Base-by-base conservation (phyloP, 2,888 invertebrate species). In the Diarsia mendica region DNA sequence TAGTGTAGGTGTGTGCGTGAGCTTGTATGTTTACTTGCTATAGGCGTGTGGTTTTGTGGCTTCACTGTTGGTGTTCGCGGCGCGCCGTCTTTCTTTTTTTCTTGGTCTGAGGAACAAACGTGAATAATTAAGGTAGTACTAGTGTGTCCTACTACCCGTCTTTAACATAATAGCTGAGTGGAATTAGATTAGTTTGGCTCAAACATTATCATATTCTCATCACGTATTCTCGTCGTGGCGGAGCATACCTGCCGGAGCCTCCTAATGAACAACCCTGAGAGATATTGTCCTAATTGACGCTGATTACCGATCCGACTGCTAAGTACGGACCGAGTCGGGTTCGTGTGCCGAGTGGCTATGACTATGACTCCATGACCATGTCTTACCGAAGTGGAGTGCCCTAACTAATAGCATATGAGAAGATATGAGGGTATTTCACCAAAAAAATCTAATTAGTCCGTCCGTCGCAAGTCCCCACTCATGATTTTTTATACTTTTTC, bases 261-360 rank as follows among this genome's bases (percentile, higher is more conserved):
- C 44, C n/a, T 69, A 33, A 53, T 66, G 70, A 81, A 76, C 69
- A 46, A 49, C 55, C 69, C 53, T 81, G 48, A 60, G 53, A 69
- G 65, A 55, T 49, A 73, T 79, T 67, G 44, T 23, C 28, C 51
- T 81, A 49, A 75, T 69, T 75, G 60, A 11, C 48, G 55, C 49
- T 55, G 68, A 76, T 66, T 66, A 55, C 60, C 65, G 69, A 49
- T 44, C 58, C 49, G 44, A 49, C 33, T 80, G 33, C 39, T 53
- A 58, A 58, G 75, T 67, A 53, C 33, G 28, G 11, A 23, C 53
- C 20, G 66, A 66, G 51, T 53, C 15, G 44, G 79, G n/a, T 60
- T 33, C 51, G 44, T 68, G 33, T 44, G 39, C n/a, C 15, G 51
- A 65, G 75, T 23, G 39, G 39, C 23, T 18, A 20, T 23, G 51